Conservation (phyloP, 1,140 invertebrate species). For the Artemia franciscana region DNA sequence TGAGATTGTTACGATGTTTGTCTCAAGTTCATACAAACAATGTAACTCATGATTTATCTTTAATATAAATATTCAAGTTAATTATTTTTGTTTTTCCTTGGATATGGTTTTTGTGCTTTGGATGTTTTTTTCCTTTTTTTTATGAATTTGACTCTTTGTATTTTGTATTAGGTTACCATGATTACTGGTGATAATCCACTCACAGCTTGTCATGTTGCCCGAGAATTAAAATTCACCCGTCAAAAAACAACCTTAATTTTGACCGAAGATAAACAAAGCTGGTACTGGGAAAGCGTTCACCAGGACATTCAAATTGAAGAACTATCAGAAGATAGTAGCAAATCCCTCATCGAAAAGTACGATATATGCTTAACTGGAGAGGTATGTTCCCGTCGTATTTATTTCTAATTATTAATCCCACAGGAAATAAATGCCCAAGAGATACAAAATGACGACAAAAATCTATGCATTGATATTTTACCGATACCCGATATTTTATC, state of each 20-base stretch:
- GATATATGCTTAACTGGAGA: conserved; percentile 88
- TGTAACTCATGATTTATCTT: too few relatives aligned
- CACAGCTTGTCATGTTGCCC: conserved; percentile 94
- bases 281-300: conserved; percentile 64
- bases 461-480: too few relatives aligned
- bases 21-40: too few relatives aligned
- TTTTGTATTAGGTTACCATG: conserved; percentile 55
- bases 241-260: conserved; percentile 53
- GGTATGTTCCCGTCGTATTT: too few relatives aligned
- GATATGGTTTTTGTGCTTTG: not conserved
- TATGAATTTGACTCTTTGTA: not conserved
- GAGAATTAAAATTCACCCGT: conserved; percentile 64
- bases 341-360: conserved; percentile 38
- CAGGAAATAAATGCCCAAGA: too few relatives aligned
- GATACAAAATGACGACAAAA: too few relatives aligned
- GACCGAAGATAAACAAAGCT: conserved; percentile 24
- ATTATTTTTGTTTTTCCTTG: too few relatives aligned
- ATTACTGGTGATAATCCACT: conserved; percentile 98
- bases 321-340: conserved; percentile 16
- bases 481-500: too few relatives aligned
- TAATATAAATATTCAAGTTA: too few relatives aligned
- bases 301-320: conserved; percentile 34
- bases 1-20: too few relatives aligned
- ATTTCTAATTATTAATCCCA: too few relatives aligned
- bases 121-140: conserved; percentile 6